phyloP scores from a whole-genome alignment of 2,797 vertebrate species.

The Neosilurus hyrtlii region DNA sequence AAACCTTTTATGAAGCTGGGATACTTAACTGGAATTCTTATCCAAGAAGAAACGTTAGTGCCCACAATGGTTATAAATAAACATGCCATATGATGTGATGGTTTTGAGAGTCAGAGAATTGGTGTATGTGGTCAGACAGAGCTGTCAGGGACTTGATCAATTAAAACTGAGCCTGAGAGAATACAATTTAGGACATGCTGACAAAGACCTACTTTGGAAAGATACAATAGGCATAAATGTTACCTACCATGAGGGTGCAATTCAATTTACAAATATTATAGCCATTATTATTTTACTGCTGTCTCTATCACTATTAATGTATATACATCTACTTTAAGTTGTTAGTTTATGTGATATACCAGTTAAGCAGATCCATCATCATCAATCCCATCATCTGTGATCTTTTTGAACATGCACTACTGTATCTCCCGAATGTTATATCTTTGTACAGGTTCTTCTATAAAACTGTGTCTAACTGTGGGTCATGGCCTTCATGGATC shows the following conservation, averaged over 20 bases:
- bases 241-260: not conserved
- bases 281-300: not conserved
- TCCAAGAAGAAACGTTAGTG: not conserved
- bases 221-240: constrained; percentile 12
- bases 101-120: constrained; percentile 1
- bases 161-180: constrained; percentile 51
- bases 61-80: not conserved
- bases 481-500: constrained; percentile 47
- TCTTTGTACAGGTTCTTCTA: constrained; percentile 10
- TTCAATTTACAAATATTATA: not conserved
- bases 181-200: constrained; percentile 47
- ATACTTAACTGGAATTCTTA: not conserved
- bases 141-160: constrained; percentile 46
- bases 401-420: not conserved
- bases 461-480: constrained; percentile 31
- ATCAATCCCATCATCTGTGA: too few species aligned
- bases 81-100: constrained; percentile 16
- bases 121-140: constrained; percentile 46
- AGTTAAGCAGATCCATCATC: too few species aligned
- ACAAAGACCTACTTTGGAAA: constrained; percentile 40
- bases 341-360: not conserved
- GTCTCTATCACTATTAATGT: not conserved
- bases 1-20: not conserved
- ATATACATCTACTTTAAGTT: not conserved
- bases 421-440: not conserved